These are phyloP conservation scores for Eugnorisma glareosa DNA, from an alignment of 2,888 invertebrate genomes.

Conservation along the genomic window DNA sequence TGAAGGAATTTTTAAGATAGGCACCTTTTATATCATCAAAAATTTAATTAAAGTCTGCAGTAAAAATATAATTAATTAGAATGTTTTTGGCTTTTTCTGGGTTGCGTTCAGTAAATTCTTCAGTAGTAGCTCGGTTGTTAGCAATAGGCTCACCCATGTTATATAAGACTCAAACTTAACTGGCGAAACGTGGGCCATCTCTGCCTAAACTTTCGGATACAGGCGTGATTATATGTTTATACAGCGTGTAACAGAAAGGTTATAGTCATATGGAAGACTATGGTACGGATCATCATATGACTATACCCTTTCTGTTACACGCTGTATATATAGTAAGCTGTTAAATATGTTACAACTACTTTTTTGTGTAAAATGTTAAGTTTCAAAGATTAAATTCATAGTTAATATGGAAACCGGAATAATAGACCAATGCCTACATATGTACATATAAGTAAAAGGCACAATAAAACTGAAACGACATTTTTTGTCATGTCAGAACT, in stretches of 20 bases:
- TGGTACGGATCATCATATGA: too few species aligned
- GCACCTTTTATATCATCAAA: neutral
- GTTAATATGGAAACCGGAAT: neutral
- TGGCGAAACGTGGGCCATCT: neutral
- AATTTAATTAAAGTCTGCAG: neutral
- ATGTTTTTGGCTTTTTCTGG: neutral
- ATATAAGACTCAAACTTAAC: neutral
- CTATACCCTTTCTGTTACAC: too few species aligned
- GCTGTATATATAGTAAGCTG: too few species aligned
- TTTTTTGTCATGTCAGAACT: conserved; percentile 19
- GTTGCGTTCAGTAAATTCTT: neutral
- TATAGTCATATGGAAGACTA: too few species aligned
- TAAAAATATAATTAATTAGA: neutral
- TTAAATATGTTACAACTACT: neutral
- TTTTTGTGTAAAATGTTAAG: neutral
- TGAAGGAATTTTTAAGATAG: neutral
- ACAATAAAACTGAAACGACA: neutral
- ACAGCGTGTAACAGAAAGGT: too few species aligned
- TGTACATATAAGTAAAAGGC: neutral
- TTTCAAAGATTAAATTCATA: neutral
- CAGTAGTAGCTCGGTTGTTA: neutral
- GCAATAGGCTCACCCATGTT: neutral
- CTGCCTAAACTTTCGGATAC: neutral
- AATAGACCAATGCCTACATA: too few species aligned
- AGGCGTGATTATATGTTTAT: too few species aligned